phyloP scores from a whole-genome alignment of 2,797 vertebrate species.

The Rhodeus uyekii region DNA sequence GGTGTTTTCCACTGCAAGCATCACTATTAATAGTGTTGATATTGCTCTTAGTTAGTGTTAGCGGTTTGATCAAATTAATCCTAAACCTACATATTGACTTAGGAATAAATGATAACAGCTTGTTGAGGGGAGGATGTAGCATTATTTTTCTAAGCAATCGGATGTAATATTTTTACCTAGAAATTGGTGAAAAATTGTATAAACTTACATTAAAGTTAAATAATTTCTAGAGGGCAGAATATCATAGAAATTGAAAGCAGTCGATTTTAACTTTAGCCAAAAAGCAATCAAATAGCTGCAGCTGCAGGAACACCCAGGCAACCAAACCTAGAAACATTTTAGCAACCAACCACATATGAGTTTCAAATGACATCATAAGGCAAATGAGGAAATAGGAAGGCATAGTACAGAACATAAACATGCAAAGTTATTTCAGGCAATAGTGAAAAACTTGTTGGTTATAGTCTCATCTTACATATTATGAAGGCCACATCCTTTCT shows the following conservation, averaged over 20 bases:
- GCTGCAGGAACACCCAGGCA: neutral
- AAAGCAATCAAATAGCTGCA: neutral
- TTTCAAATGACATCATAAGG: neutral
- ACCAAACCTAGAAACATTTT: neutral
- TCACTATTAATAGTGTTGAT: neutral
- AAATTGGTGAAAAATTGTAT: neutral
- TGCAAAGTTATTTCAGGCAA: neutral
- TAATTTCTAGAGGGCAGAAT: neutral
- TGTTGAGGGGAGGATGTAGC: neutral
- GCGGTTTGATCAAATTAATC: neutral
- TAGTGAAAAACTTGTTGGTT: neutral
- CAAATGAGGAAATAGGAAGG: neutral
- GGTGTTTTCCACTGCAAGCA: neutral
- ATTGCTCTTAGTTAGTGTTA: neutral
- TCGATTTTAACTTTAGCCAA: neutral
- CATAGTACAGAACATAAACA: neutral
- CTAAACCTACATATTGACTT: neutral
- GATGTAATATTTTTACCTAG: neutral
- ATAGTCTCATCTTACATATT: neutral
- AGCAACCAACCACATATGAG: neutral
- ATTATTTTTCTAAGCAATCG: neutral
- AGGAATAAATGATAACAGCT: neutral
- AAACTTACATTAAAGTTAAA: neutral
- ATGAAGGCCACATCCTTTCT: constrained; percentile 8
- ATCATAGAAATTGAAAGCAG: neutral